Conservation (phyloP, 2,113 vertebrate species). For the Tiliqua scincoides region DNA sequence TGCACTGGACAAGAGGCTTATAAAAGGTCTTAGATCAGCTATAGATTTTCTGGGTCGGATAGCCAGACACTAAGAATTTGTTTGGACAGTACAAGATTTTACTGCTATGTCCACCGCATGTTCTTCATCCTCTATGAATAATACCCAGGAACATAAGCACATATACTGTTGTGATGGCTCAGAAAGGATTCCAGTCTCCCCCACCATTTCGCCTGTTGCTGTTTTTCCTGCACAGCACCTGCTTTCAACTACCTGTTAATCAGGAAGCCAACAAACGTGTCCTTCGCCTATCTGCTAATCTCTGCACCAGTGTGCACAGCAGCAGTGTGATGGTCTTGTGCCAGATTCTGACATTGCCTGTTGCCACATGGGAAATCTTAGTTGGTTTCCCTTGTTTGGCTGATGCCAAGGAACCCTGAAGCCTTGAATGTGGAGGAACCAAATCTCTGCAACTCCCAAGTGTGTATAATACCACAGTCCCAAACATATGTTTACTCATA, state of each 20-base stretch:
- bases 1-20: rapidly evolving
- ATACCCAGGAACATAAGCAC: not conserved
- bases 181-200: not conserved
- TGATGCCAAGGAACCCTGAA: not conserved
- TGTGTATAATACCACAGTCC: not conserved
- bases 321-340: not conserved
- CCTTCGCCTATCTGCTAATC: not conserved
- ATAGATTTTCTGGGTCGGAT: not conserved
- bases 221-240: not conserved
- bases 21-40: not conserved
- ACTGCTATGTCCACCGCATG: not conserved
- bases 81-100: not conserved
- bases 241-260: not conserved
- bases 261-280: not conserved
- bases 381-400: not conserved
- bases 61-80: not conserved
- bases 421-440: not conserved
- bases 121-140: not conserved
- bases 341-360: not conserved
- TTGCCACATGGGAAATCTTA: not conserved
- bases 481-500: not conserved
- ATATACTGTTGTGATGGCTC: not conserved
- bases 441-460: not conserved
- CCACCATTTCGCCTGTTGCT: not conserved
- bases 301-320: not conserved